Conservation (phyloP, 1,140 invertebrate genomes). For the Drosophila repletoides region DNA sequence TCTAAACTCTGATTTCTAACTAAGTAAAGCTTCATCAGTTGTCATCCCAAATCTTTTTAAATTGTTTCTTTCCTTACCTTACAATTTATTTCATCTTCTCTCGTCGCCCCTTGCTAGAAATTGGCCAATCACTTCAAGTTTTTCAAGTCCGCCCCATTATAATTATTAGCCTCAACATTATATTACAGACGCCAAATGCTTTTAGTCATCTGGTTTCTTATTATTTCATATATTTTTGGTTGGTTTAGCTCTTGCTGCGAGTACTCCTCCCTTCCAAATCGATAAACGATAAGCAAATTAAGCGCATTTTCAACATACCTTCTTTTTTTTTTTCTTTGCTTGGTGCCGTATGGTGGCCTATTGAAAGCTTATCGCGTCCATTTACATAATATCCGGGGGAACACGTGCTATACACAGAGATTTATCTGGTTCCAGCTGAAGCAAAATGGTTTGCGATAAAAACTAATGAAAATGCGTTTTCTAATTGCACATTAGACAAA, state of each 20-base stretch:
- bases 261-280: not conserved
- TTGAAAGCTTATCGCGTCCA: conserved; percentile 63
- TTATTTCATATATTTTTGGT: conserved; percentile 11
- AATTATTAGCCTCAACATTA: conserved; percentile 44
- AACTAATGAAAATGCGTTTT: conserved; percentile 82
- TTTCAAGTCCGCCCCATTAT: conserved; percentile 1
- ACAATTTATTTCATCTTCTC: not conserved
- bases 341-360: conserved; percentile 14
- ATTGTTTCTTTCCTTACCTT: not conserved
- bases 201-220: conserved; percentile 67
- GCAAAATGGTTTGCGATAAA: conserved; percentile 75
- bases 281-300: conserved; percentile 51
- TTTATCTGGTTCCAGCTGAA: conserved; percentile 46
- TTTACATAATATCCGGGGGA: conserved; percentile 26
- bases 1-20: too few species aligned
- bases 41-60: not conserved
- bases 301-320: conserved; percentile 48
- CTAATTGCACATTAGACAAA: conserved; percentile 81
- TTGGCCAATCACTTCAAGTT: conserved; percentile 9
- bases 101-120: too few species aligned
- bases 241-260: not conserved
- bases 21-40: not conserved
- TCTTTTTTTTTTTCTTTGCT: too few species aligned
- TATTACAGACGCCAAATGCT: conserved; percentile 66
- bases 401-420: conserved; percentile 27